Conservation (phyloP, 2,888 invertebrate genomes). For the Melanophora roralis region DNA sequence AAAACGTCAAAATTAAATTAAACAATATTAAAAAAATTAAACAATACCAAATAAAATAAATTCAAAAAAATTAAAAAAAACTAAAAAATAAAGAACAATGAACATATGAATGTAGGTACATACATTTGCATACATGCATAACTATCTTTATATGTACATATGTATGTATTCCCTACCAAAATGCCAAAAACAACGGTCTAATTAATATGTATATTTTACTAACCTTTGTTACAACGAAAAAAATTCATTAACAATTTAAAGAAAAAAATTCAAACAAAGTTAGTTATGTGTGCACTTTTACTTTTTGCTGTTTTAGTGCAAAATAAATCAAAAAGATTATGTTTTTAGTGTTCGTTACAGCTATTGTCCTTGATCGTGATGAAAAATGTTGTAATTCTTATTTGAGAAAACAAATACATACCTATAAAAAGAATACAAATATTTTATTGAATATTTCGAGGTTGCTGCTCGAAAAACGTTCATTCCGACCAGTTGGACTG, state of each 20-base stretch:
- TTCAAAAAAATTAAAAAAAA: not conserved
- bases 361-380: slow-evolving; percentile 58
- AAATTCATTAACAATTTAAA: slow-evolving; percentile 28
- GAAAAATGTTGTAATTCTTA: slow-evolving; percentile 38
- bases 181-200: not conserved
- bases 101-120: slow-evolving; percentile 19
- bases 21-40: slow-evolving; percentile 13
- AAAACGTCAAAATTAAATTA: slow-evolving; percentile 5
- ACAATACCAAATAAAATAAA: not conserved
- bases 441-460: not conserved
- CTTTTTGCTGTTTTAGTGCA: not conserved
- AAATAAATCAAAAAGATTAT: slow-evolving; percentile 18
- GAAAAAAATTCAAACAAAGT: slow-evolving; percentile 35
- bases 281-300: slow-evolving; percentile 13
- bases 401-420: not conserved
- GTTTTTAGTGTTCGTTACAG: slow-evolving; percentile 5
- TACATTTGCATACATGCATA: no score
- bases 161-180: no score
- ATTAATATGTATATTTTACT: slow-evolving; percentile 55
- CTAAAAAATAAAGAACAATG: not conserved
- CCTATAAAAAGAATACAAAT: not conserved
- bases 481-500: not conserved
- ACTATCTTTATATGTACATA: no score
- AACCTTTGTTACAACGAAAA: slow-evolving; percentile 10
- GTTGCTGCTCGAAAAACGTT: not conserved